Conservation (phyloP, 92 coral and sea anemone genomes). For the Nematostella vectensis region DNA sequence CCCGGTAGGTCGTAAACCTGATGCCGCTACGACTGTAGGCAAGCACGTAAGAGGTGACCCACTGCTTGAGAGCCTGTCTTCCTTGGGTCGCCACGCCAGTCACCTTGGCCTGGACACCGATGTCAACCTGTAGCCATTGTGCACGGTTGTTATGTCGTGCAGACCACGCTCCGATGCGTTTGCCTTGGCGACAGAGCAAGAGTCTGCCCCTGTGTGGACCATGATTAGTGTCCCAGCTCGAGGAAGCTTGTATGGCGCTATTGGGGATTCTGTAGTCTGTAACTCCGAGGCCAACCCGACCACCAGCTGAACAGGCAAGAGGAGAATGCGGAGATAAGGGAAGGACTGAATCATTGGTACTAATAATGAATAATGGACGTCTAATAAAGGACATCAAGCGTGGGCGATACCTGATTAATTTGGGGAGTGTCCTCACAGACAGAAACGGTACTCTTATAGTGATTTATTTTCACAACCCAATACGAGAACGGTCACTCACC, state of each 20-base stretch:
- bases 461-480: no score
- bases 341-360: no score
- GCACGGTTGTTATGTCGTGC: slow-evolving; percentile 37
- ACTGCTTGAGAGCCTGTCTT: slow-evolving; percentile 54
- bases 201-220: slow-evolving; percentile 51
- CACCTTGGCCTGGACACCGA: slow-evolving; percentile 39
- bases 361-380: no score
- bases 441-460: no score
- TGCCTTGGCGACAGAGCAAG: slow-evolving; percentile 35
- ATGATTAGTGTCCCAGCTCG: slow-evolving; percentile 47
- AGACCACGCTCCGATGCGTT: slow-evolving; percentile 76
- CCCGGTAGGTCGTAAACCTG: slow-evolving; percentile 41
- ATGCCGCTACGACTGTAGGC: slow-evolving; percentile 47
- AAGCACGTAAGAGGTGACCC: slow-evolving; percentile 66
- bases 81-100: slow-evolving; percentile 76
- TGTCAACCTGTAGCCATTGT: slow-evolving; percentile 81
- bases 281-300: slow-evolving; percentile 72
- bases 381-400: no score
- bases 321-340: no score
- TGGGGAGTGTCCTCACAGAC: no score
- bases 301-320: slow-evolving; percentile 20
- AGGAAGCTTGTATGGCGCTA: slow-evolving; percentile 59
- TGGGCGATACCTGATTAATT: no score
- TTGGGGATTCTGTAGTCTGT: slow-evolving; percentile 56
- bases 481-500: slow-evolving; percentile 43